Conservation (phyloP, 2,888 invertebrate species). For the Anoplius nigerrimus region DNA sequence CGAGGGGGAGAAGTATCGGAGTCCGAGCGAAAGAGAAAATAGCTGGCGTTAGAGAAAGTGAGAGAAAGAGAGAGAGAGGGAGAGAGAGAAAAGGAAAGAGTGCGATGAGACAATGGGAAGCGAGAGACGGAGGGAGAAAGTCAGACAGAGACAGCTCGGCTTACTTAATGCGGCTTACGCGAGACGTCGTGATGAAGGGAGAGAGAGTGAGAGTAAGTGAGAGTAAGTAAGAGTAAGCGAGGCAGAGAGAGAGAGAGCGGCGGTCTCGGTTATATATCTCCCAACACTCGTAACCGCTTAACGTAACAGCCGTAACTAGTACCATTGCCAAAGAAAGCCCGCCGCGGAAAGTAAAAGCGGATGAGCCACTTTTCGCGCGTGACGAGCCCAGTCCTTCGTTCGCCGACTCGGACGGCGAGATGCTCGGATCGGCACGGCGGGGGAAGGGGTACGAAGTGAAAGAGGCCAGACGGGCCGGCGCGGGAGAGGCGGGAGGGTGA, state of each 20-base stretch:
- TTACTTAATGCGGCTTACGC: too few species aligned
- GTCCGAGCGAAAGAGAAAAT: conserved; percentile 1
- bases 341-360: conserved; percentile 70
- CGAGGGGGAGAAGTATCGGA: conserved; percentile 47
- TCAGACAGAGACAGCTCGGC: too few species aligned
- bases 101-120: too few species aligned
- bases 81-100: not conserved
- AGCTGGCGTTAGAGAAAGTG: not conserved
- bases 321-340: conserved; percentile 73
- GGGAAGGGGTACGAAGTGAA: conserved; percentile 6
- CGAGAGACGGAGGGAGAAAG: not conserved
- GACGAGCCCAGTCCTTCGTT: conserved; percentile 26
- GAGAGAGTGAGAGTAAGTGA: too few species aligned
- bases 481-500: not conserved
- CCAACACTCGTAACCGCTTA: conserved; percentile 59
- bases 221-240: too few species aligned
- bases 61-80: not conserved
- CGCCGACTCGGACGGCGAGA: not conserved
- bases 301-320: conserved; percentile 73
- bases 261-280: conserved; percentile 44
- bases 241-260: conserved; percentile 31
- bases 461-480: not conserved
- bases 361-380: conserved; percentile 66
- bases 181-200: not conserved
- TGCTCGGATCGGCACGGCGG: not conserved